Evolutionary conservation across 2,113 vertebrate genomes (phyloP), one percentile per base, ranked within the genome.

Genomic region (Alligator mississippiensis): DNA sequence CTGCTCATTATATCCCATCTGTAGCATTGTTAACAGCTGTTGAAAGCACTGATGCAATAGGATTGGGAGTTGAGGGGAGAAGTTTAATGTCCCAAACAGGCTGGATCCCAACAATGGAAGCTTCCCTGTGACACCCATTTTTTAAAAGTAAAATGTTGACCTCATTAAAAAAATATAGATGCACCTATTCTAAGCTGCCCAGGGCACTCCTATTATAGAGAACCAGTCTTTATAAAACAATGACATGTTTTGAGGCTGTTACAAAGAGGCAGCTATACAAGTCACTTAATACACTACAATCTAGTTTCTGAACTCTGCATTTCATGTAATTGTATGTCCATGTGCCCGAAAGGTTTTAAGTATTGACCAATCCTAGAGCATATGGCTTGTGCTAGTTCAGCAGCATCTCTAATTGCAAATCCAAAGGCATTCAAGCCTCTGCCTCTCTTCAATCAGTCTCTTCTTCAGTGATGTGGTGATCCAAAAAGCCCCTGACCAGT

Each of bases 101-200:
- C 89, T 64, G 54, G 87, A 93, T 86, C 78, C 92, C 81, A 90
- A 88, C 77, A 90, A 90, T 88, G 95, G 95, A 95, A 96, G 94
- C 91, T 96, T 97, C 96, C 89, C 90, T 61, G 30, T 87, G 94
- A 81, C 94, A 97, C 80, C 47, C 91, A 95, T 94, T 95, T 96
- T 97, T 93, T 92, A 81, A 97, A 98, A 96, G 84, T 88, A 97
- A 98, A 98, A 85, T 82, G 96, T 96, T 98, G 97, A 98, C 97
- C 97, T 87, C 91, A 95, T 94, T 97, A 95, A 92, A 96, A 94
- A 96, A 96, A 38, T 34, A 4, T 6, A 89, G 64, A 81, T 62
- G 75, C 0, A 38, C n/a, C 13, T 25, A 47, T 87, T 97, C 95
- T 81, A 91, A 88, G 74, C 24, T 1, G 0, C 24, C 34, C 62